These are phyloP conservation scores for Drosophila rellima DNA, from an alignment of 2,888 invertebrate genomes.

Conservation along the genomic window DNA sequence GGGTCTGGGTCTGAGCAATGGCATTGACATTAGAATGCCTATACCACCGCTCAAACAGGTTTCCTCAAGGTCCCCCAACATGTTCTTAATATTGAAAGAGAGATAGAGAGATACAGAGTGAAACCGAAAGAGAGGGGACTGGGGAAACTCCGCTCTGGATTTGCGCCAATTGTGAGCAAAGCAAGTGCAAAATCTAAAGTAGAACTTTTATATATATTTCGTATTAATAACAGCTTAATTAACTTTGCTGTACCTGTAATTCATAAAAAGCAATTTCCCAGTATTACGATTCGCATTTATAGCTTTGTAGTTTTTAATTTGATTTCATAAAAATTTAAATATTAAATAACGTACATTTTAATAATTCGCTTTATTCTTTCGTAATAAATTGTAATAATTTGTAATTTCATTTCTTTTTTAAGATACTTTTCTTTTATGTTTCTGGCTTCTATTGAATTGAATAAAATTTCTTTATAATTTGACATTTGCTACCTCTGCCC, in stretches of 20 bases:
- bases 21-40: slow-evolving; percentile 85
- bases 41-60: slow-evolving; percentile 79
- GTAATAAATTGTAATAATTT: neutral
- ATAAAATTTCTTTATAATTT: slow-evolving; percentile 8
- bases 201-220: neutral
- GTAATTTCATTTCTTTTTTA: neutral
- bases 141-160: slow-evolving; percentile 23
- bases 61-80: slow-evolving; percentile 84
- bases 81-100: slow-evolving; percentile 34
- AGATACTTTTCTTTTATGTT: slow-evolving; percentile 2
- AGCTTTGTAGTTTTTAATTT: too few species aligned
- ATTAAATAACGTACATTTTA: too few species aligned
- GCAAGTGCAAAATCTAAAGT: slow-evolving; percentile 12
- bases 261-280: too few species aligned
- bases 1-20: slow-evolving; percentile 73
- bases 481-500: slow-evolving; percentile 13
- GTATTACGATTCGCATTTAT: too few species aligned
- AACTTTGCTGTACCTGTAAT: too few species aligned
- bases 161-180: slow-evolving; percentile 19
- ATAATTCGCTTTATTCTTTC: neutral
- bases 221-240: slow-evolving; percentile 3
- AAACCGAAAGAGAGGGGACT: neutral
- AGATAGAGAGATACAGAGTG: neutral
- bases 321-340: too few species aligned
- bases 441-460: slow-evolving; percentile 2